Conservation (phyloP, 2,888 invertebrate species). For the Mythimna ferrago region DNA sequence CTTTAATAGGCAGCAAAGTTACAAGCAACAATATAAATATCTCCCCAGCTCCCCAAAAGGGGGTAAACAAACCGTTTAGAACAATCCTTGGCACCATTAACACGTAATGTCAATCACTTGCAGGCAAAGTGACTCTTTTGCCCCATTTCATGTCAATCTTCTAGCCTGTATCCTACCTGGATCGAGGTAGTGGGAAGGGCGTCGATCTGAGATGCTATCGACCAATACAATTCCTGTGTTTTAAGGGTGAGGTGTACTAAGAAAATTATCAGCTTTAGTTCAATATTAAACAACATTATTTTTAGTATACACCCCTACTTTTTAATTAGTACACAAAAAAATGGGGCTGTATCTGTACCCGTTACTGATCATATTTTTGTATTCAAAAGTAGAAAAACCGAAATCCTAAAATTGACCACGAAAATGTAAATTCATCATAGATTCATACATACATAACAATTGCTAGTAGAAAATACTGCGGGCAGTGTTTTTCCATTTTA, state of each 20-base stretch:
- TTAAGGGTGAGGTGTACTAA: constrained; percentile 11
- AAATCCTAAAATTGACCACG: too few relatives aligned
- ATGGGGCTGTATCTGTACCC: too few relatives aligned
- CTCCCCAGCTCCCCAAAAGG: constrained; percentile 56
- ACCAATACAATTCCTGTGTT: constrained; percentile 58
- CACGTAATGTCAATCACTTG: constrained; percentile 78
- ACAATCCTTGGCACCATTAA: constrained; percentile 73
- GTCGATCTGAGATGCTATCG: constrained; percentile 55
- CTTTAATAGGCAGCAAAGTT: constrained; percentile 55
- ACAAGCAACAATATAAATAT: constrained; percentile 59
- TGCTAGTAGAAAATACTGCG: too few relatives aligned
- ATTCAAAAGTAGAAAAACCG: too few relatives aligned
- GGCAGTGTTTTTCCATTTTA: too few relatives aligned
- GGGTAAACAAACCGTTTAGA: constrained; percentile 64
- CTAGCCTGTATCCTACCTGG: constrained; percentile 8
- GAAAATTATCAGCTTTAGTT: too few relatives aligned
- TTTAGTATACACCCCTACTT: too few relatives aligned
- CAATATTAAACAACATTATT: too few relatives aligned
- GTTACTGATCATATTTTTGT: too few relatives aligned
- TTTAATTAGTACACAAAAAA: too few relatives aligned
- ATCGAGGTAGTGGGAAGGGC: constrained; percentile 45
- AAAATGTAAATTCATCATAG: too few relatives aligned
- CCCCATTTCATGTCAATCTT: constrained; percentile 80
- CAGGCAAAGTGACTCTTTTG: constrained; percentile 67
- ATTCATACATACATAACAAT: too few relatives aligned